A percentile compares a stretch with the other conserved stretches of the same genome.
Conservation (phyloP, 2,888 invertebrate genomes). For the Gibbula magus region DNA sequence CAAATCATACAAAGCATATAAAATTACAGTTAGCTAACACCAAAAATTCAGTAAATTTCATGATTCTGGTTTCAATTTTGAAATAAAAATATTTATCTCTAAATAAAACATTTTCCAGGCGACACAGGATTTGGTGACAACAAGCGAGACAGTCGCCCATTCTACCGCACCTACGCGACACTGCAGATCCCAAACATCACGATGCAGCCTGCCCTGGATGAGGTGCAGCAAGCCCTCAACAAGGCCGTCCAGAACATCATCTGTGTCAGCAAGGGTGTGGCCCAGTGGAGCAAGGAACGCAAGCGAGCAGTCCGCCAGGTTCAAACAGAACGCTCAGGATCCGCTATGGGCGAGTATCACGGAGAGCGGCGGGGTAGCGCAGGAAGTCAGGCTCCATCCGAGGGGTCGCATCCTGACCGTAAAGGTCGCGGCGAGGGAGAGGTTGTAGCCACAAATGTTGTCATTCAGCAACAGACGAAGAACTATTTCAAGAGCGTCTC, state of each 20-base stretch:
- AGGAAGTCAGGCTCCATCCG: slow-evolving; percentile 65
- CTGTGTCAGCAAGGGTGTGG: slow-evolving; percentile 83
- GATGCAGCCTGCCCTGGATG: slow-evolving; percentile 79
- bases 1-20: no score
- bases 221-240: slow-evolving; percentile 82
- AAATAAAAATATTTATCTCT: no score
- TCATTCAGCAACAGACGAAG: slow-evolving; percentile 65
- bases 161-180: slow-evolving; percentile 85
- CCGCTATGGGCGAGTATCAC: slow-evolving; percentile 17
- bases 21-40: no score
- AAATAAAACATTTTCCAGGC: slow-evolving; percentile 23
- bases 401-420: slow-evolving; percentile 63
- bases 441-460: slow-evolving; percentile 49
- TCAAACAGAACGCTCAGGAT: slow-evolving; percentile 2
- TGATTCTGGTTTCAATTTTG: not conserved
- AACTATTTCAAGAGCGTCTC: slow-evolving; percentile 76
- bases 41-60: not conserved
- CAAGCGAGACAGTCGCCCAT: slow-evolving; percentile 70
- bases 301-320: slow-evolving; percentile 49
- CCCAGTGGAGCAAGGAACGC: slow-evolving; percentile 87
- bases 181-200: slow-evolving; percentile 74
- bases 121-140: slow-evolving; percentile 50
- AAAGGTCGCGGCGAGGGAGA: slow-evolving; percentile 56
- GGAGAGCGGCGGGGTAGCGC: slow-evolving; percentile 59
- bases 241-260: slow-evolving; percentile 82